Evolutionary conservation across 2,888 invertebrate species (phyloP).

Genomic region (Aphodius granarius): DNA sequence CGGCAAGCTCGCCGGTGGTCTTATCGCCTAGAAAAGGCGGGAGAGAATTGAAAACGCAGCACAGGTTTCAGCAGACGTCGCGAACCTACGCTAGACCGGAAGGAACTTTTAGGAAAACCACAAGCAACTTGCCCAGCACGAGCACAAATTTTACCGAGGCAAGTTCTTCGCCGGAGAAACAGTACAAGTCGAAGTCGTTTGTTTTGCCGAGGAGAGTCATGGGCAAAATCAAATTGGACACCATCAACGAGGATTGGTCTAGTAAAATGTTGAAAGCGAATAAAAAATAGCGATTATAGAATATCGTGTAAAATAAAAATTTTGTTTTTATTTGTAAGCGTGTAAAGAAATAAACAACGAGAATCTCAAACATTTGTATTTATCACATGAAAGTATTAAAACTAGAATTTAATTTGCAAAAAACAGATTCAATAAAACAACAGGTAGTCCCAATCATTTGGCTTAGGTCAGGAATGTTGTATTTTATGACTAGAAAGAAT

Average conservation of each 20-base stretch:
- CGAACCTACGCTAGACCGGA: background rate
- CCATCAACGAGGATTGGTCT: conserved; percentile 15
- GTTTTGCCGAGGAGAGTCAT: conserved; percentile 26
- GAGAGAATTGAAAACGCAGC: background rate
- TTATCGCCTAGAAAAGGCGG: background rate
- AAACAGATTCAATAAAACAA: too few relatives aligned
- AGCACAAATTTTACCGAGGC: background rate
- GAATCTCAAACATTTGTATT: background rate
- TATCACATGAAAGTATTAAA: background rate
- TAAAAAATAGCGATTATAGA: background rate
- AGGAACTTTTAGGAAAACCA: conserved; percentile 32
- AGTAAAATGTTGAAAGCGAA: background rate
- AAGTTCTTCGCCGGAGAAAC: conserved; percentile 6
- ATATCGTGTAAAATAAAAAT: background rate
- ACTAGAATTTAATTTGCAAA: too few relatives aligned
- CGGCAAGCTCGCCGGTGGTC: background rate
- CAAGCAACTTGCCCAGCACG: conserved; percentile 31
- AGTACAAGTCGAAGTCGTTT: conserved; percentile 35
- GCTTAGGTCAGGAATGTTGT: too few relatives aligned
- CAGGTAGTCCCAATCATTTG: too few relatives aligned
- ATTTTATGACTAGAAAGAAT: too few relatives aligned
- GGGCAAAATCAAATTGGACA: conserved; percentile 14
- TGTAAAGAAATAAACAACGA: background rate
- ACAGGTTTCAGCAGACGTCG: conserved; percentile 9
- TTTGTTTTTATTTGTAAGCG: background rate